These are phyloP conservation scores for Oncopeltus fasciatus DNA, from an alignment of 1,140 invertebrate genomes.

Conservation along the genomic window DNA sequence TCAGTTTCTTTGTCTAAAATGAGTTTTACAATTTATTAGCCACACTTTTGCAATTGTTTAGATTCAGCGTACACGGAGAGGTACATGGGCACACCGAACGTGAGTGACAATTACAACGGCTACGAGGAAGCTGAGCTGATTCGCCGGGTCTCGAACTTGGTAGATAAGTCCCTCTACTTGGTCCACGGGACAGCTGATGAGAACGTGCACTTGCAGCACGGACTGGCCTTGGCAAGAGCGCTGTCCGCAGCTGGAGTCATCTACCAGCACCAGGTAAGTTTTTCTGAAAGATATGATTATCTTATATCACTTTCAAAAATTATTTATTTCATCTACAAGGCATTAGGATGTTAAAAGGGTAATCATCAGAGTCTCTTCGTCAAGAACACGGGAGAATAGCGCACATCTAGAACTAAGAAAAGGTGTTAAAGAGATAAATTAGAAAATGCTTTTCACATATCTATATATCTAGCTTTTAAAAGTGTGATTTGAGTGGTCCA, in stretches of 20 bases:
- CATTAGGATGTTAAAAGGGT: no score
- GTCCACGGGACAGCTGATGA: slow-evolving; percentile 69
- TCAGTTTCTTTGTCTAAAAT: no score
- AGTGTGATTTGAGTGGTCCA: no score
- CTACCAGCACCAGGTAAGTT: slow-evolving; percentile 59
- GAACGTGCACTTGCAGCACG: slow-evolving; percentile 69
- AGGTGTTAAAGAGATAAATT: no score
- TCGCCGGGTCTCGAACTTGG: slow-evolving; percentile 43
- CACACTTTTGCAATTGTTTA: slow-evolving; percentile 25
- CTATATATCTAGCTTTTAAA: no score
- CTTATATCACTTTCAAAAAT: no score
- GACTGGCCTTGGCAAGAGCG: slow-evolving; percentile 60
- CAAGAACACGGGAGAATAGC: no score
- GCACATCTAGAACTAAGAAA: no score
- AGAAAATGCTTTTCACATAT: no score
- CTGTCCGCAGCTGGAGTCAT: slow-evolving; percentile 55
- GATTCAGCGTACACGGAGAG: slow-evolving; percentile 70
- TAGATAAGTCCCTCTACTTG: slow-evolving; percentile 43
- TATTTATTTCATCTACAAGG: no score
- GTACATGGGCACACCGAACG: slow-evolving; percentile 54
- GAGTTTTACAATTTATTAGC: background rate
- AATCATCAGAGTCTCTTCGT: no score
- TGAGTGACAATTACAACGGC: slow-evolving; percentile 44
- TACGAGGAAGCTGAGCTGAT: slow-evolving; percentile 59
- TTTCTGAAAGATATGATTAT: no score